phyloP scores from a whole-genome alignment of 2,113 vertebrate genomes.

The Sterrhoptilus dennistouni region DNA sequence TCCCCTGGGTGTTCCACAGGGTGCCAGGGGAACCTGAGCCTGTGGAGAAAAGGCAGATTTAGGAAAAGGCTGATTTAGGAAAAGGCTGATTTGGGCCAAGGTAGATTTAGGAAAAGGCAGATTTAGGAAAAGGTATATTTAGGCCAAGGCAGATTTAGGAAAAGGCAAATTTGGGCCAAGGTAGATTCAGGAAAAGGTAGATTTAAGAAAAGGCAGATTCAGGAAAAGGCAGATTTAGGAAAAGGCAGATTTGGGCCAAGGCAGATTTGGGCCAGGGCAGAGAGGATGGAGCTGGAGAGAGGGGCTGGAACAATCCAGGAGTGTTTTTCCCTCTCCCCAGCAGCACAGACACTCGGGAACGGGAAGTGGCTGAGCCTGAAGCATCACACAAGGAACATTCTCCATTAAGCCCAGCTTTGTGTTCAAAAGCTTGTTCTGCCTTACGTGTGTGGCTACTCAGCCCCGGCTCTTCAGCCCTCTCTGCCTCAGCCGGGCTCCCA shows the following conservation, averaged over 20 bases:
- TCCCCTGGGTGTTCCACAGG: rapidly evolving
- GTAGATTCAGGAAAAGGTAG: background rate
- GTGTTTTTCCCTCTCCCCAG: background rate
- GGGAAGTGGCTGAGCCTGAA: background rate
- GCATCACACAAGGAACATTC: background rate
- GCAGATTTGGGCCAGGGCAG: background rate
- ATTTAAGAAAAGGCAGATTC: background rate
- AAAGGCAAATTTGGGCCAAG: background rate
- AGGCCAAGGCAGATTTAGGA: background rate
- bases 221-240: background rate
- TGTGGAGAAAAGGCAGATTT: background rate
- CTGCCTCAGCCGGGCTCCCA: slow-evolving; percentile 30
- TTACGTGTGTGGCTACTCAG: background rate
- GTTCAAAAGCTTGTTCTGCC: slow-evolving; percentile 12
- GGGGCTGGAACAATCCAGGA: background rate
- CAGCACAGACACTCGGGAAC: background rate
- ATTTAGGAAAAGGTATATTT: too few relatives aligned
- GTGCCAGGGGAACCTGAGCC: background rate
- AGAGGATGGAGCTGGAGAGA: background rate
- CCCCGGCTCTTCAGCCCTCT: slow-evolving; percentile 52
- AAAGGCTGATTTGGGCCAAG: background rate
- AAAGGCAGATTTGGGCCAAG: background rate
- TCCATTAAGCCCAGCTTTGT: slow-evolving; percentile 50
- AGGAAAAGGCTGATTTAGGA: background rate
- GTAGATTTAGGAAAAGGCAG: background rate